These are phyloP conservation scores for Mystacides longicornis DNA, from an alignment of 2,888 invertebrate genomes.

Conservation along the genomic window DNA sequence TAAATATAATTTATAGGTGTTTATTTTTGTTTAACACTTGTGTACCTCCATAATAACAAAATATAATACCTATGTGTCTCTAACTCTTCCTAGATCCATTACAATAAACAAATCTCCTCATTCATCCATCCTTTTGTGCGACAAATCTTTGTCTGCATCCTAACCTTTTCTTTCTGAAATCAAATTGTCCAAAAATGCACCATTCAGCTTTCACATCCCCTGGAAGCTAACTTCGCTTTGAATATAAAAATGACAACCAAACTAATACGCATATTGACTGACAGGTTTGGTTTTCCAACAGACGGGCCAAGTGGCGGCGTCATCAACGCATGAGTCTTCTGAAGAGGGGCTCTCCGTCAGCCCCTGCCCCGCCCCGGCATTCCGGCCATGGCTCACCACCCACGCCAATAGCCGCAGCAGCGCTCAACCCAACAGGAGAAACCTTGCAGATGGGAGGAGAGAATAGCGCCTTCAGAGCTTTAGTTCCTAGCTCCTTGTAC, in stretches of 20 bases:
- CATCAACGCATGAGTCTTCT: constrained; percentile 92
- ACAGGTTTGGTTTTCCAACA: constrained; percentile 99
- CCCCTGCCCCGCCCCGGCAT: constrained; percentile 53
- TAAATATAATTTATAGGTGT: too few relatives aligned
- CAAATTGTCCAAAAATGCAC: too few relatives aligned
- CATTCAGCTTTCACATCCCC: not conserved
- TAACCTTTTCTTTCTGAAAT: too few relatives aligned
- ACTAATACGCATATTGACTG: constrained; percentile 41
- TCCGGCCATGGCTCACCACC: constrained; percentile 60
- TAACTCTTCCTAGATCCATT: too few relatives aligned
- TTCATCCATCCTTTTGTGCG: too few relatives aligned
- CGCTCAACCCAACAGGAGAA: constrained; percentile 31
- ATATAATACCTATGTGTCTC: too few relatives aligned
- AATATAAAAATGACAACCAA: constrained; percentile 23
- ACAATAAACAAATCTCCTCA: too few relatives aligned
- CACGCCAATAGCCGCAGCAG: constrained; percentile 42
- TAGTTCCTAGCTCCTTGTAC: constrained; percentile 44
- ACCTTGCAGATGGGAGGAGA: constrained; percentile 75
- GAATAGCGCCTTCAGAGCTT: constrained; percentile 79
- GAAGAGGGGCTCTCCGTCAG: constrained; percentile 58
- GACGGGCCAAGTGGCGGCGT: constrained; percentile 97
- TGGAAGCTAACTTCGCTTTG: not conserved
- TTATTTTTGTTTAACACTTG: too few relatives aligned
- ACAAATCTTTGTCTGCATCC: too few relatives aligned
- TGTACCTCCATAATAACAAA: too few relatives aligned